Base-by-base conservation (phyloP, 2,888 invertebrate species). In the Autographa pulchrina region DNA sequence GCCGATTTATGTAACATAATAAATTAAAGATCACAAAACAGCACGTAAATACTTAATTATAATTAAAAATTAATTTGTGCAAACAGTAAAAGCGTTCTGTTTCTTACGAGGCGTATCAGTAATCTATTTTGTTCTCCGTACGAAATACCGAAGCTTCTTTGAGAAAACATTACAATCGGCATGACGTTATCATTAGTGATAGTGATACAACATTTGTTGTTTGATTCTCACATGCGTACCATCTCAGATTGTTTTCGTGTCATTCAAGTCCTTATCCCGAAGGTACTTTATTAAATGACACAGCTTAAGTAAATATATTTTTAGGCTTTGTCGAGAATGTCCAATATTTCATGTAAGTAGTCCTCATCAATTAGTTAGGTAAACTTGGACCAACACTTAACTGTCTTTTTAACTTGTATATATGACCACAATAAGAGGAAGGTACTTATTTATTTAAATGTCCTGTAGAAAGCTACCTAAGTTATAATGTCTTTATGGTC, bases 1-100 rank as follows among this genome's bases (percentile, higher is more conserved):
- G 91, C 89, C 4, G 92, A 87, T 86, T 91, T 94, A 72, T 90
- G 89, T 78, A 93, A 91, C 95, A 95, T 94, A 86, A 72, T 84
- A 76, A 72, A 70, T 72, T 63, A 80, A 71, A 70, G 61, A 74
- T 78, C 79, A 80, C 80, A 83, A 18, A 81, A 75, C 74, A 76
- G 80, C 70, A 80, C 69, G 69, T 77, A 63, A 20, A 64, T 58
- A 75, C 70, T 77, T 65, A 74, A 81, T 80, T 81, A 79, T 62
- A 80, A 79, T 80, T 85, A 77, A 84, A 84, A 81, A 85, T 82
- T 80, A 85, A 77, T 66, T 63, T 48, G 43, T 68, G 70, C 85
- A n/a, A 48, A 81, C 86, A 78, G 75, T 78, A 75, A 85, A 86
- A 86, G 82, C 85, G 87, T 82, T 86, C 87, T 78, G 89, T 84